These are phyloP conservation scores for Scaptomyza montana DNA, from an alignment of 1,140 invertebrate genomes.

Conservation along the genomic window DNA sequence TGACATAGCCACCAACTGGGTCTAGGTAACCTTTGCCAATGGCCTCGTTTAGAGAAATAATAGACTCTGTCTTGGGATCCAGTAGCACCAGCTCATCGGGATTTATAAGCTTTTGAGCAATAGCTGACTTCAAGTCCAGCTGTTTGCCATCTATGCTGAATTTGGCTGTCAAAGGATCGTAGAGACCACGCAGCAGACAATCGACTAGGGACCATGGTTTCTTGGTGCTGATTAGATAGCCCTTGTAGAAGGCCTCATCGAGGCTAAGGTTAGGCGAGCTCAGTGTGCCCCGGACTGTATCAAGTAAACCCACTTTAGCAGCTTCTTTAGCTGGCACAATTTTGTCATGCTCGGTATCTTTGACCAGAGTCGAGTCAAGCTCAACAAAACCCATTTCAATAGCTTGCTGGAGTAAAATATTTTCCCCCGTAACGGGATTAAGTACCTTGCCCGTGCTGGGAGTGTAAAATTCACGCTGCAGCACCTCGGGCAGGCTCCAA, in stretches of 20 bases:
- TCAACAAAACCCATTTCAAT: slow-evolving; percentile 90
- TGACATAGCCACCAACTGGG: slow-evolving; percentile 90
- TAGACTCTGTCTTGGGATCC: slow-evolving; percentile 90
- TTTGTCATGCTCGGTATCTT: slow-evolving; percentile 88
- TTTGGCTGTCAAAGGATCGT: slow-evolving; percentile 90
- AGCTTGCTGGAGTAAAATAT: slow-evolving; percentile 89
- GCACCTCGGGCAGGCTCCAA: slow-evolving; percentile 89
- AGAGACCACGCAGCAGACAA: slow-evolving; percentile 92
- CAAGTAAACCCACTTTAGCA: slow-evolving; percentile 88
- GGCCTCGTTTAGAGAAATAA: slow-evolving; percentile 92
- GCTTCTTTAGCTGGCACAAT: slow-evolving; percentile 89
- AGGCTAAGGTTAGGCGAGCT: slow-evolving; percentile 89
- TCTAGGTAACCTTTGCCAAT: slow-evolving; percentile 92
- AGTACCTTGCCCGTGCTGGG: slow-evolving; percentile 90
- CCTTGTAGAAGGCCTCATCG: slow-evolving; percentile 91
- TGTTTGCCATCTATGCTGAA: slow-evolving; percentile 89
- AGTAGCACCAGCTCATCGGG: slow-evolving; percentile 91
- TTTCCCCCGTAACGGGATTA: slow-evolving; percentile 91
- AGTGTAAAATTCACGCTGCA: slow-evolving; percentile 92
- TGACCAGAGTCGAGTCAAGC: slow-evolving; percentile 88
- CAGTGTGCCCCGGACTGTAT: slow-evolving; percentile 88
- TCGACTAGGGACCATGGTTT: slow-evolving; percentile 93
- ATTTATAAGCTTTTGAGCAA: slow-evolving; percentile 90
- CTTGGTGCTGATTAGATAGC: slow-evolving; percentile 89
- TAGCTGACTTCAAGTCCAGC: slow-evolving; percentile 91